Evolutionary conservation across 2,888 invertebrate species (phyloP).

Genomic region (Psylliodes chrysocephalus): DNA sequence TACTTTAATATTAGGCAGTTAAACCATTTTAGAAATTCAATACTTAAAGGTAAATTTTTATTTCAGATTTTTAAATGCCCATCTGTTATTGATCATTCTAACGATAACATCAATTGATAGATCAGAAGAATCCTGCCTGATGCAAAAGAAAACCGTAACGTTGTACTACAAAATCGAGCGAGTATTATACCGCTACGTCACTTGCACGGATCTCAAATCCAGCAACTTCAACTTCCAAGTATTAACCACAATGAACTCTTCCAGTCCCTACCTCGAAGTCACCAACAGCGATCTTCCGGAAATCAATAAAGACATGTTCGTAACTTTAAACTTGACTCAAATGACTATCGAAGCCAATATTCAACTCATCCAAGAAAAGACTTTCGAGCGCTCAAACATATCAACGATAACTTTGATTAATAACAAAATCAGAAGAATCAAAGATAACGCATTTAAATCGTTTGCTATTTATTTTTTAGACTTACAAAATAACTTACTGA

Average conservation of each 20-base stretch:
- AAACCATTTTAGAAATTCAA: no score
- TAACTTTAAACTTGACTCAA: conserved; percentile 24
- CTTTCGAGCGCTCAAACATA: conserved; percentile 31
- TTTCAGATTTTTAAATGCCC: not conserved
- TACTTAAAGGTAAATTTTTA: not conserved
- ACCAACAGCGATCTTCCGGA: conserved; percentile 31
- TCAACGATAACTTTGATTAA: conserved; percentile 26
- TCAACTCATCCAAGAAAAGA: conserved; percentile 27
- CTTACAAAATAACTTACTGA: conserved; percentile 32
- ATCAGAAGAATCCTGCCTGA: conserved; percentile 27
- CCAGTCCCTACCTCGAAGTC: conserved; percentile 18
- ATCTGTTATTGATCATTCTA: not conserved
- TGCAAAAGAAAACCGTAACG: conserved; percentile 18
- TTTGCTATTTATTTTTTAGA: conserved; percentile 22
- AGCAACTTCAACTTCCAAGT: conserved; percentile 18
- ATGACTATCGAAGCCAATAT: conserved; percentile 25
- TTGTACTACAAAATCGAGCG: conserved; percentile 27
- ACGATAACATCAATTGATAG: not conserved
- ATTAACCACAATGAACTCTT: conserved; percentile 8
- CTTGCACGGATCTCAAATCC: conserved; percentile 31
- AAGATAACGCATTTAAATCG: conserved; percentile 33
- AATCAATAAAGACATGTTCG: conserved; percentile 29
- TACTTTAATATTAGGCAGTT: no score
- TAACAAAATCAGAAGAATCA: conserved; percentile 29
- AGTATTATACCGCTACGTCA: conserved; percentile 25